These are phyloP conservation scores for Picathartes gymnocephalus DNA, from an alignment of 2,113 vertebrate species.

Conservation along the genomic window DNA sequence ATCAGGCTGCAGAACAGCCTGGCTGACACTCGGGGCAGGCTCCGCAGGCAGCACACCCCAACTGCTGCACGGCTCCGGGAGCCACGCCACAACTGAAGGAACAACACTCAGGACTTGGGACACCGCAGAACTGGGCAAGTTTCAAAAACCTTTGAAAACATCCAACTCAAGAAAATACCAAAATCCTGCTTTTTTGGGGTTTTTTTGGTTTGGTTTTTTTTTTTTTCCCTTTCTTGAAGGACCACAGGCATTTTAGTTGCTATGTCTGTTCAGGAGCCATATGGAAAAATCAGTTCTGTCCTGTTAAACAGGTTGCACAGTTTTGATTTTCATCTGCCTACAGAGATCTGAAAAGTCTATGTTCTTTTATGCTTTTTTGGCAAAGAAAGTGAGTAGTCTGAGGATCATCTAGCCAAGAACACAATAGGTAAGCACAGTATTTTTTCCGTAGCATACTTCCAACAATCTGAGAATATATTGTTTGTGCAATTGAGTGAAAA, in stretches of 20 bases:
- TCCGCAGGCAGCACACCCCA: not conserved
- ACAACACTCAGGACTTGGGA: not conserved
- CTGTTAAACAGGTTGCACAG: slow-evolving; percentile 2
- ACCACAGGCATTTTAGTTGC: not conserved
- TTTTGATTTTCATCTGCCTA: slow-evolving; percentile 47
- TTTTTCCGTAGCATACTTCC: not conserved
- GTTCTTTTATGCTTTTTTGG: not conserved
- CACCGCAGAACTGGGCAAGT: not conserved
- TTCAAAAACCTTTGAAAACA: not conserved
- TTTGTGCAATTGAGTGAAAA: not conserved
- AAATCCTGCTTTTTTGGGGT: not conserved
- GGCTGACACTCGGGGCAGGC: not conserved
- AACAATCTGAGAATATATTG: not conserved
- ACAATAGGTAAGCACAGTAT: slow-evolving; percentile 35
- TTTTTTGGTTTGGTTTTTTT: not conserved
- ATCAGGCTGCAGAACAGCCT: not conserved
- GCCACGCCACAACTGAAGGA: not conserved
- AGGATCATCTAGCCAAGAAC: not conserved
- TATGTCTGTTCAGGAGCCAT: not conserved
- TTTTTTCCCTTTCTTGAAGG: not conserved
- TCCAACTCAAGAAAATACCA: not conserved
- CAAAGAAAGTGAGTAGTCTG: not conserved
- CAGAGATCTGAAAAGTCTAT: slow-evolving; percentile 17
- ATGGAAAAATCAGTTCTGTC: slow-evolving; percentile 51
- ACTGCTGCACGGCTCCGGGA: not conserved